These are phyloP conservation scores for Teleopsis dalmanni DNA, from an alignment of 1,140 invertebrate genomes.

Conservation along the genomic window DNA sequence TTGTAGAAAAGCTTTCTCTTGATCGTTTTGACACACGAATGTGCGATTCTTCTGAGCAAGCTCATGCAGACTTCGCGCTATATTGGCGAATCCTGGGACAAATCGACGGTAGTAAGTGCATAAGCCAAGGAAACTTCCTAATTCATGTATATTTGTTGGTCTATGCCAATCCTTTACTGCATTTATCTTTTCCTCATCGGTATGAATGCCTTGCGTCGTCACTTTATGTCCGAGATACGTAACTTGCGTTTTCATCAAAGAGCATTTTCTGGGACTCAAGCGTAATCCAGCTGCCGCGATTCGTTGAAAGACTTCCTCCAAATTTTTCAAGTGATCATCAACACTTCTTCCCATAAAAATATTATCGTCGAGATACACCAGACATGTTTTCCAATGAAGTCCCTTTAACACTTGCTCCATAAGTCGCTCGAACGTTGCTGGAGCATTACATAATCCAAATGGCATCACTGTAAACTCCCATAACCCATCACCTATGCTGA, in stretches of 20 bases:
- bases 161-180: not conserved
- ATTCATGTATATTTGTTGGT: not conserved
- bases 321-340: slow-evolving; percentile 33
- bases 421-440: slow-evolving; percentile 19
- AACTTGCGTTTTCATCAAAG: not conserved
- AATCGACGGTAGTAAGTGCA: slow-evolving; percentile 1
- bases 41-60: not conserved
- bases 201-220: slow-evolving; percentile 1
- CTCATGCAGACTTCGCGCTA: not conserved
- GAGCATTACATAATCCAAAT: slow-evolving; percentile 38
- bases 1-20: not conserved
- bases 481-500: slow-evolving; percentile 34
- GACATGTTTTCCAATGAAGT: slow-evolving; percentile 15
- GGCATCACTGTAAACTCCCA: slow-evolving; percentile 43
- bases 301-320: slow-evolving; percentile 16
- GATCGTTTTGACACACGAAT: not conserved
- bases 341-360: slow-evolving; percentile 38
- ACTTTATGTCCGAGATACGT: no score
- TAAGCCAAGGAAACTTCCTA: slow-evolving; percentile 4
- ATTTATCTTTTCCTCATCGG: slow-evolving; percentile 3
- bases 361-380: slow-evolving; percentile 45
- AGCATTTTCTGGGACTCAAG: not conserved
- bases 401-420: slow-evolving; percentile 26
- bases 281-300: not conserved
- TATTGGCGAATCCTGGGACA: no score